Conservation (phyloP, 2,113 vertebrate species). For the Lagopus leucura region DNA sequence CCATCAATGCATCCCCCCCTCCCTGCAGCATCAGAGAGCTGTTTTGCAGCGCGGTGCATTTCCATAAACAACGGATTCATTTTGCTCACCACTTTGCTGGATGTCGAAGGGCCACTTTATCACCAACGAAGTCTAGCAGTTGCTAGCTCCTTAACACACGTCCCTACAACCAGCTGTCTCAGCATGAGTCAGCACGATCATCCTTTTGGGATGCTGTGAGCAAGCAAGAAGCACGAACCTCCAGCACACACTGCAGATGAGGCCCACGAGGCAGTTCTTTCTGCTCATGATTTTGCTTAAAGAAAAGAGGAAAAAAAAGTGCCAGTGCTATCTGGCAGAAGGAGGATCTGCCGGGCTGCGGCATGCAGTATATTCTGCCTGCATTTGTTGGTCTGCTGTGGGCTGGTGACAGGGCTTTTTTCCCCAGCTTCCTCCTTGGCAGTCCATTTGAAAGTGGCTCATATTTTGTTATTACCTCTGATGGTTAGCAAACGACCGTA, state of each 20-base stretch:
- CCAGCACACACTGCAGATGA: not conserved
- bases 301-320: not conserved
- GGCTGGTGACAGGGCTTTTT: not conserved
- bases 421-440: not conserved
- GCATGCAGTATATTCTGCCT: not conserved
- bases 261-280: not conserved
- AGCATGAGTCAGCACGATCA: not conserved
- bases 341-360: not conserved
- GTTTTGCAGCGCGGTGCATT: not conserved
- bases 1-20: rapidly evolving
- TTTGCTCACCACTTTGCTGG: not conserved
- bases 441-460: slow-evolving; percentile 32
- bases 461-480: slow-evolving; percentile 46
- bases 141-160: rapidly evolving
- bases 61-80: not conserved
- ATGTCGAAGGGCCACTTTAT: not conserved
- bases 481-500: not conserved
- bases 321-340: not conserved
- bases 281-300: not conserved
- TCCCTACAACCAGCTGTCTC: not conserved
- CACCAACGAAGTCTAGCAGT: rapidly evolving
- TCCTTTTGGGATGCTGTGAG: not conserved
- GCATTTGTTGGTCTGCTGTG: not conserved
- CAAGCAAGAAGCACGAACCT: not conserved
- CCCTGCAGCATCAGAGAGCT: rapidly evolving